Conservation (phyloP, 2,113 vertebrate species). For the Lota lota region DNA sequence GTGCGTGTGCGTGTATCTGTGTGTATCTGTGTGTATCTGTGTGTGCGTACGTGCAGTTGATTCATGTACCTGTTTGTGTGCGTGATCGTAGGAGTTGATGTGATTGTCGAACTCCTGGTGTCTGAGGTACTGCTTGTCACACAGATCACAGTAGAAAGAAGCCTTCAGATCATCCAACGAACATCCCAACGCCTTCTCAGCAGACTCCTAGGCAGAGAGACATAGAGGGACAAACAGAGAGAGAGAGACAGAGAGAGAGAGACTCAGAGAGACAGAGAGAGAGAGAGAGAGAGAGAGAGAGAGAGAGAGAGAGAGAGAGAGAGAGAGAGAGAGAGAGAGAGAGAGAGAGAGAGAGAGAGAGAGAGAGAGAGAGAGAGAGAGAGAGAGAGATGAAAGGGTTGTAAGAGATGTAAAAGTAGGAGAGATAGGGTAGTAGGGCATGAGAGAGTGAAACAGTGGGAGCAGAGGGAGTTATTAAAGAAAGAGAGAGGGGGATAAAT, state of each 20-base stretch:
- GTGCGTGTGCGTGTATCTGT: slow-evolving; percentile 8
- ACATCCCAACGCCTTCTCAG: slow-evolving; percentile 86
- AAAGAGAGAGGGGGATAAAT: background rate
- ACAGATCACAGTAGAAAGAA: slow-evolving; percentile 97
- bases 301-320: background rate
- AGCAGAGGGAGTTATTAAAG: too few relatives aligned
- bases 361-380: background rate
- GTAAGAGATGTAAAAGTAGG: background rate
- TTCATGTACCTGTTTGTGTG: slow-evolving; percentile 92
- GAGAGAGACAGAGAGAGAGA: slow-evolving; percentile 5
- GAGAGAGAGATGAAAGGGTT: background rate
- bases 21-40: slow-evolving; percentile 4
- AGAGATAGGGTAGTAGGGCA: too few relatives aligned
- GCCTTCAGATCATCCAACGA: slow-evolving; percentile 92
- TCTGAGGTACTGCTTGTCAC: slow-evolving; percentile 98
- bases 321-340: background rate
- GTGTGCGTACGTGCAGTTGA: slow-evolving; percentile 5
- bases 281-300: slow-evolving; percentile 1
- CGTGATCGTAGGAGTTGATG: slow-evolving; percentile 99
- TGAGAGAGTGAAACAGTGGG: too few relatives aligned
- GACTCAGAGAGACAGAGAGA: background rate
- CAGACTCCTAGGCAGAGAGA: slow-evolving; percentile 80
- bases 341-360: background rate
- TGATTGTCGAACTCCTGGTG: slow-evolving; percentile 99
- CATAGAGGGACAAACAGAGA: slow-evolving; percentile 29